Evolutionary conservation across 2,113 vertebrate species (phyloP), one percentile per base, ranked within the genome.

Genomic region (Elanoides forficatus): DNA sequence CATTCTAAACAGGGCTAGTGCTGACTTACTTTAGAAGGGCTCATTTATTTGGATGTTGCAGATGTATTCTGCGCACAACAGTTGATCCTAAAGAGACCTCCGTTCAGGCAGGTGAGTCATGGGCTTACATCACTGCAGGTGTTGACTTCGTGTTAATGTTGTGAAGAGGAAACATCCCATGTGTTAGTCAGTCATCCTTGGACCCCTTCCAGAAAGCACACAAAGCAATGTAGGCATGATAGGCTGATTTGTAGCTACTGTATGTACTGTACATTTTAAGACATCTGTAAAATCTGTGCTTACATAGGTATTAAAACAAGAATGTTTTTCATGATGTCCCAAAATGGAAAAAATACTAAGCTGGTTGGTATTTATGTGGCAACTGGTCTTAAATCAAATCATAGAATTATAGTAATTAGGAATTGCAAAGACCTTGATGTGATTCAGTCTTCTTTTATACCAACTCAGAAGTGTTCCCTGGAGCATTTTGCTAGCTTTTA

Each of bases 81-180:
- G 62, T 79, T 91, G 93, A 68, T 85, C 93, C 93, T 91, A 90
- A 96, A 88, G 92, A 91, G 92, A 95, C 95, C 96, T 96, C 97
- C 95, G 70, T 96, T 95, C n/a, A n/a, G 90, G 97, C 98, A 98
- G 98, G 98, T 98, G 98, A 98, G 98, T 97, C 96, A 93, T 76
- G 92, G 87, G 71, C 94, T 97, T 95, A 98, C 86, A 90, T 97
- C 98, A 98, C 88, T 36, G 95, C 98, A 98, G 98, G 98, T 98
- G 98, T 94, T 93, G 91, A 72, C 90, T 96, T 65, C 1, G 7
- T 1, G 2, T 59, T 94, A 95, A 86, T 84, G 81, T 88, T 86
- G 58, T 73, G 94, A 86, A 95, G 94, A 97, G 97, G 94, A 97
- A 98, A 91, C 89, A 42, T 96, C 94, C 80, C 89, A 68, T 93